phyloP scores from a whole-genome alignment of 2,797 vertebrate species.

The Parauchenoglanis ngamensis region DNA sequence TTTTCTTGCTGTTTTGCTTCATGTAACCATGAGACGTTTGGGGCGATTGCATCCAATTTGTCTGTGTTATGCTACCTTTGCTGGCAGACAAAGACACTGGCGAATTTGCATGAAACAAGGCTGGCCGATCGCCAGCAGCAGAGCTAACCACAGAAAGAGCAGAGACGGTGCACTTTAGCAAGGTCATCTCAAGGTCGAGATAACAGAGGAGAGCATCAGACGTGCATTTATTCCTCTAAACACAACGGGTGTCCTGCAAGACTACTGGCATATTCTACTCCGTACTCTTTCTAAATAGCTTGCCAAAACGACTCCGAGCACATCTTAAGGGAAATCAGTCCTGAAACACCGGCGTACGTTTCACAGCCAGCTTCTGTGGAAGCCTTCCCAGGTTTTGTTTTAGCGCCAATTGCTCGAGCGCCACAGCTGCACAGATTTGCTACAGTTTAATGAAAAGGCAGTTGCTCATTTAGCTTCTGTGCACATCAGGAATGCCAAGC shows the following conservation, averaged over 20 bases:
- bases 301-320: constrained; percentile 35
- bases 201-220: constrained; percentile 17
- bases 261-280: background rate
- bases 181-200: constrained; percentile 30
- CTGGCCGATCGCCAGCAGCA: constrained; percentile 17
- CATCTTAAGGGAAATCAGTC: constrained; percentile 27
- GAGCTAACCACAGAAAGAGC: constrained; percentile 21
- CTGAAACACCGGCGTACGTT: constrained; percentile 17
- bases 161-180: constrained; percentile 15
- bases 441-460: constrained; percentile 34
- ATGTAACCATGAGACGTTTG: constrained; percentile 3
- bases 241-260: constrained; percentile 7
- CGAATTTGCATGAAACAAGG: constrained; percentile 31
- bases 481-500: background rate
- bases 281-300: constrained; percentile 18
- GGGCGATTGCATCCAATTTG: constrained; percentile 20
- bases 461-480: constrained; percentile 28
- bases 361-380: constrained; percentile 16
- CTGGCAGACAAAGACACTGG: constrained; percentile 6
- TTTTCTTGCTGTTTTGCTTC: background rate
- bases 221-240: background rate
- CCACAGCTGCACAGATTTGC: constrained; percentile 31
- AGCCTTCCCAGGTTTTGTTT: constrained; percentile 7
- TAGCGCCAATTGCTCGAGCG: background rate
- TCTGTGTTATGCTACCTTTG: constrained; percentile 10